Conservation (phyloP, 2,113 vertebrate genomes). For the Pangasianodon hypophthalmus region DNA sequence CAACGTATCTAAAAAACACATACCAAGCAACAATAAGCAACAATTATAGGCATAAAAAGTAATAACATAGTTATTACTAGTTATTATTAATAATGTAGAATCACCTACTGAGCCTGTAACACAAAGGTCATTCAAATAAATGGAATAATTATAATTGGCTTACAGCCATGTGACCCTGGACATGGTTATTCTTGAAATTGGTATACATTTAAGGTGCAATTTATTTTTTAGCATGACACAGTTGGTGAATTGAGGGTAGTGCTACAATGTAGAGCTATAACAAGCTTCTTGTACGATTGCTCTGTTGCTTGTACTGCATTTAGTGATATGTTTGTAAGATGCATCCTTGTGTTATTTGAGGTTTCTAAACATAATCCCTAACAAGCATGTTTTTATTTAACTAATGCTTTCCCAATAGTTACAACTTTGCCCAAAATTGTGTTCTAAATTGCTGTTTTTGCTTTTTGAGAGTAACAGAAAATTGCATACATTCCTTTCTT, state of each 20-base stretch:
- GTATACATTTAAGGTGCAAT: not conserved
- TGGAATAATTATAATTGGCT: not conserved
- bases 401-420: constrained; percentile 39
- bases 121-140: not conserved
- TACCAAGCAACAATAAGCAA: not conserved
- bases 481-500: not conserved
- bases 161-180: not conserved
- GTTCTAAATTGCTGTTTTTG: constrained; percentile 44
- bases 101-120: not conserved
- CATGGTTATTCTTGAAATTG: not conserved
- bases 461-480: not conserved
- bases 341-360: constrained; percentile 10
- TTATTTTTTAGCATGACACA: not conserved
- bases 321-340: constrained; percentile 3
- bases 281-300: not conserved
- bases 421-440: constrained; percentile 10
- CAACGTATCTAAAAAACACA: not conserved
- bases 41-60: no score
- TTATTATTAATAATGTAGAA: no score
- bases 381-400: constrained; percentile 52
- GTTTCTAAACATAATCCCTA: constrained; percentile 46
- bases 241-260: not conserved
- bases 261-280: not conserved
- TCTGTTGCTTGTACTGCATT: not conserved
- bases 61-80: no score